Conservation (phyloP, 53 echinoderm and acorn worm species). For the Temnopleurus reevesii region DNA sequence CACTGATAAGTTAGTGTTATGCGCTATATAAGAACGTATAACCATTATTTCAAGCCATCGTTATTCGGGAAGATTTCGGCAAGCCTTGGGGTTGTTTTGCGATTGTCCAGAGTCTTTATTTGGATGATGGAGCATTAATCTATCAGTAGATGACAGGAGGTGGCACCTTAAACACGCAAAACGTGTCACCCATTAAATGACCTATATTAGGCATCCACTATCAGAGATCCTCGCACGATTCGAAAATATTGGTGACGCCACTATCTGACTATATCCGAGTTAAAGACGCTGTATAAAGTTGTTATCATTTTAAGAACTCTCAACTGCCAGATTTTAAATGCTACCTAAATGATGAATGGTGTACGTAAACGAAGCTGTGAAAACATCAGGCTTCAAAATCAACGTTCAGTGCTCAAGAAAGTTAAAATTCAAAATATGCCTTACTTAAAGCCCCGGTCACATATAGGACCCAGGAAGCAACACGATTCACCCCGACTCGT, state of each 20-base stretch:
- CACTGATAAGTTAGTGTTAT: too few species aligned
- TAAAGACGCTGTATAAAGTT: background rate
- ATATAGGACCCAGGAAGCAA: too few species aligned
- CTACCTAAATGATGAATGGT: background rate
- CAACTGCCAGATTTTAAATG: too few species aligned
- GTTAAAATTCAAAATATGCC: too few species aligned
- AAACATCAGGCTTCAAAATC: too few species aligned
- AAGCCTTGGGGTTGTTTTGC: background rate
- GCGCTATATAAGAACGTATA: too few species aligned
- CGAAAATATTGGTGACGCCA: background rate
- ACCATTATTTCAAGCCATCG: too few species aligned
- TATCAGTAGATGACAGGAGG: background rate
- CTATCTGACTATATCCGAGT: background rate
- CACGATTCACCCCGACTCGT: too few species aligned
- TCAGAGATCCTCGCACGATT: background rate
- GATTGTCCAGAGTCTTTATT: background rate
- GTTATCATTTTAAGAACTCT: background rate
- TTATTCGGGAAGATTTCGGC: too few species aligned
- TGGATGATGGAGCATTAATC: background rate
- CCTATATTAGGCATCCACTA: background rate
- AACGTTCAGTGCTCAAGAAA: too few species aligned
- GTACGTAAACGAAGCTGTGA: background rate
- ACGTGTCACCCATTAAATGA: background rate
- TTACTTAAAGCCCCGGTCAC: too few species aligned
- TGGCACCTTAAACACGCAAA: background rate